Conservation (phyloP, 2,888 invertebrate genomes). For the Meloe dianella region DNA sequence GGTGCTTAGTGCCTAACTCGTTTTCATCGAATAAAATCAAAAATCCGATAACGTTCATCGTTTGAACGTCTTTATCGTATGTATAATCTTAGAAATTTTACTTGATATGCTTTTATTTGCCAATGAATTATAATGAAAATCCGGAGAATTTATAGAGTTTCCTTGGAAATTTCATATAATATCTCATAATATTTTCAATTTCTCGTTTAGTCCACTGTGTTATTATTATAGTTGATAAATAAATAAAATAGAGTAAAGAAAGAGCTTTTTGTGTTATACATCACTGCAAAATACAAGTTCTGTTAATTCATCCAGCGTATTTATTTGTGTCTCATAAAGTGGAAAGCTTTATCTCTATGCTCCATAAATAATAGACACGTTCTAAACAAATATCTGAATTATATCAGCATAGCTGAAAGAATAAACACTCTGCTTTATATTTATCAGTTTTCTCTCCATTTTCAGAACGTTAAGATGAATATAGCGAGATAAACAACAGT, state of each 20-base stretch:
- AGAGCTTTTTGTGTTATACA: background rate
- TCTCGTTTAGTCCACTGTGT: background rate
- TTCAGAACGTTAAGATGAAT: constrained; percentile 37
- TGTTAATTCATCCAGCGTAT: background rate
- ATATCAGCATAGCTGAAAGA: constrained; percentile 38
- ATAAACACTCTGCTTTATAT: constrained; percentile 39
- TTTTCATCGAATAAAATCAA: background rate
- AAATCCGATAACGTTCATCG: background rate
- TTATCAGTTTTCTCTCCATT: constrained; percentile 30
- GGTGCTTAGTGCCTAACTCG: background rate
- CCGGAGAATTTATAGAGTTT: background rate
- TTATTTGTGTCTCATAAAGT: constrained; percentile 5
- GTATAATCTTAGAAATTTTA: background rate
- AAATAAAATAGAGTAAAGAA: too few relatives aligned
- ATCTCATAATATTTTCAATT: background rate
- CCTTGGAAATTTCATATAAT: background rate
- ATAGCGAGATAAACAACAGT: constrained; percentile 38
- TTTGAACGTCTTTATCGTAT: background rate
- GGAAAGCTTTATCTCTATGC: constrained; percentile 23
- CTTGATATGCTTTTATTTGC: background rate
- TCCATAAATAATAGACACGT: constrained; percentile 23
- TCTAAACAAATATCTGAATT: constrained; percentile 28
- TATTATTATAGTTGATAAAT: background rate
- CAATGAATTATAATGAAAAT: background rate
- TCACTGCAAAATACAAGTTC: background rate